Evolutionary conservation across 2,113 vertebrate genomes (phyloP).

Genomic region (Odontophorus gujanensis): DNA sequence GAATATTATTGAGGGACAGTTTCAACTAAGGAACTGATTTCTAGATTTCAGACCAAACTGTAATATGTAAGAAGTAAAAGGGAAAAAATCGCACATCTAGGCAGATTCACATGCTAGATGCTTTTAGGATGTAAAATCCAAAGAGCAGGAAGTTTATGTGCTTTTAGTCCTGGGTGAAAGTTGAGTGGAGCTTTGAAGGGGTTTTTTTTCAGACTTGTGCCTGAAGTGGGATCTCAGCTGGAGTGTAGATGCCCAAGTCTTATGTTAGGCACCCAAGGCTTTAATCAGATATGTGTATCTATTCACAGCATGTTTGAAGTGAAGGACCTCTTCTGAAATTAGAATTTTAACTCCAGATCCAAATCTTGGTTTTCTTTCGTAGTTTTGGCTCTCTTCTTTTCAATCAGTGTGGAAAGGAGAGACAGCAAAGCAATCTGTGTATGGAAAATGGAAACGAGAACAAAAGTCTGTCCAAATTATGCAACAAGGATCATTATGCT

Average conservation of each 20-base stretch:
- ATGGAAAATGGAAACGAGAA: slow-evolving; percentile 72
- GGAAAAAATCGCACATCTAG: background rate
- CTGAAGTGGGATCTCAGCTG: background rate
- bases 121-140: background rate
- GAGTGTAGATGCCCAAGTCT: background rate
- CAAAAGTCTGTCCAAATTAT: slow-evolving; percentile 79
- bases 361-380: slow-evolving; percentile 37
- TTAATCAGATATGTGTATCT: background rate
- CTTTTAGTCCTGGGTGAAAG: background rate
- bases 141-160: background rate
- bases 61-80: background rate
- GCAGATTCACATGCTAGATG: background rate
- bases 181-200: background rate
- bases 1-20: background rate
- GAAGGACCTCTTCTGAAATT: slow-evolving; percentile 6
- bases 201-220: background rate
- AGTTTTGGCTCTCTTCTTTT: slow-evolving; percentile 60
- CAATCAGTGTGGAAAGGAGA: slow-evolving; percentile 53
- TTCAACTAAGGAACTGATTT: background rate
- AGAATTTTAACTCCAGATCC: slow-evolving; percentile 31
- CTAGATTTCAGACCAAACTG: background rate
- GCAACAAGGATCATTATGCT: slow-evolving; percentile 75
- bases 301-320: background rate
- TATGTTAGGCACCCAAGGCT: background rate
- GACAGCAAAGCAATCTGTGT: slow-evolving; percentile 57